phyloP scores from a whole-genome alignment of 2,797 vertebrate species.

The Myotis findleyi region DNA sequence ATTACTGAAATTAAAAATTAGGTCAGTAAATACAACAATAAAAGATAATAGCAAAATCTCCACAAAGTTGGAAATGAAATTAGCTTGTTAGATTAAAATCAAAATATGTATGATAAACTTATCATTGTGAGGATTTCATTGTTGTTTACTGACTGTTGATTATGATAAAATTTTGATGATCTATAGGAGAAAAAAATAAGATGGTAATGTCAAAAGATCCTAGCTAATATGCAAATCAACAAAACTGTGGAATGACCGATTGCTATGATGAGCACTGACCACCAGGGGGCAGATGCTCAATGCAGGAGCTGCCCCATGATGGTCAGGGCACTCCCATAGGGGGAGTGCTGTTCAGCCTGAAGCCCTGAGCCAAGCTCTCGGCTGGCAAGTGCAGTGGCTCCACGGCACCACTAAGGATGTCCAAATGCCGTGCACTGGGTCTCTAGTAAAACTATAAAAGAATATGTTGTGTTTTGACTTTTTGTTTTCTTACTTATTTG shows the following conservation, averaged over 20 bases:
- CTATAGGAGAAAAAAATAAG: neutral
- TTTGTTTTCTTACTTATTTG: neutral
- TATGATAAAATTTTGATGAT: neutral
- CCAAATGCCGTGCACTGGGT: no score
- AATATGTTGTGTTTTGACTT: neutral
- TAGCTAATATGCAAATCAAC: no score
- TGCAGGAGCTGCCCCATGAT: no score
- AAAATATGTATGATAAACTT: neutral
- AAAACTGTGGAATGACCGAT: accelerated
- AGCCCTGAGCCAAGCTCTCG: no score
- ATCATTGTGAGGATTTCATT: neutral
- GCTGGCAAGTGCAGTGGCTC: no score
- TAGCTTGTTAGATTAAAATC: neutral
- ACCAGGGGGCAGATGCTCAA: no score
- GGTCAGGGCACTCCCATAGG: no score
- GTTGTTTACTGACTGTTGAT: neutral
- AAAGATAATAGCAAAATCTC: neutral
- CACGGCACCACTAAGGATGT: no score
- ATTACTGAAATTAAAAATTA: neutral
- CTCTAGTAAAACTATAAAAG: neutral
- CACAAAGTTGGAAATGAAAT: neutral
- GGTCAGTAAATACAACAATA: neutral
- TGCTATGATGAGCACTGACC: no score
- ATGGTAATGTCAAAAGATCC: neutral
- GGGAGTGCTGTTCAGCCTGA: no score